Base-by-base conservation (phyloP, 2,113 vertebrate species). In the Gallinago paraguaiae region DNA sequence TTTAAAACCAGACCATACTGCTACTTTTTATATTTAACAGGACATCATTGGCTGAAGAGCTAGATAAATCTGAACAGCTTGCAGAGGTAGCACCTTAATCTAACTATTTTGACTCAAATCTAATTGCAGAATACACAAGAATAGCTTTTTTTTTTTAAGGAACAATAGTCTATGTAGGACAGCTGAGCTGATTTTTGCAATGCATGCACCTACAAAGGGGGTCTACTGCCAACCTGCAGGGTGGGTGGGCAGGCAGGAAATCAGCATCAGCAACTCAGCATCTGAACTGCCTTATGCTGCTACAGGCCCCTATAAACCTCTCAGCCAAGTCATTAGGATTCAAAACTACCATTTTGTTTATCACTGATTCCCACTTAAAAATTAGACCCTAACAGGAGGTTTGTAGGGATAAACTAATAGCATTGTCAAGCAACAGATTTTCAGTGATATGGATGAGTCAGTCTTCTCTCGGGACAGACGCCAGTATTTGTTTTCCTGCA, bases 401-500 rank as follows among this genome's bases (percentile, higher is more conserved):
- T 82, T 75, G 60, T 61, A 82, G 17, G 70, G 59, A 80, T 90
- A 81, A 96, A 96, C 65, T 69, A 93, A 91, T 2, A 87, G 61
- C 54, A 82, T 12, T 87, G 74, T 94, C 89, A 92, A 89, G 39
- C 46, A 86, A 69, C 81, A 95, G 57, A 85, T 90, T 93, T 95
- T 63, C 91, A 89, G 89, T 43, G 77, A 96, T 80, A 89, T 6
- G 68, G 51, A 67, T 93, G 95, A 95, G 82, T 92, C 92, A 90
- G 79, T 54, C 60, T 86, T 75, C 65, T 89, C 88, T 89, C 45
- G 50, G 90, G 95, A 93, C 80, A 93, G 80, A 96, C 86, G 93
- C 74, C 92, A 95, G 78, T 90, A 94, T 88, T 92, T 95, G 70
- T 88, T 92, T 94, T 92, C 77, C 76, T 92, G 80, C 27, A 86